Percentiles rank a stretch among this genome's conserved stretches.
phyloP scores from a whole-genome alignment of 2,113 vertebrate species.

The Pelodiscus sinensis region DNA sequence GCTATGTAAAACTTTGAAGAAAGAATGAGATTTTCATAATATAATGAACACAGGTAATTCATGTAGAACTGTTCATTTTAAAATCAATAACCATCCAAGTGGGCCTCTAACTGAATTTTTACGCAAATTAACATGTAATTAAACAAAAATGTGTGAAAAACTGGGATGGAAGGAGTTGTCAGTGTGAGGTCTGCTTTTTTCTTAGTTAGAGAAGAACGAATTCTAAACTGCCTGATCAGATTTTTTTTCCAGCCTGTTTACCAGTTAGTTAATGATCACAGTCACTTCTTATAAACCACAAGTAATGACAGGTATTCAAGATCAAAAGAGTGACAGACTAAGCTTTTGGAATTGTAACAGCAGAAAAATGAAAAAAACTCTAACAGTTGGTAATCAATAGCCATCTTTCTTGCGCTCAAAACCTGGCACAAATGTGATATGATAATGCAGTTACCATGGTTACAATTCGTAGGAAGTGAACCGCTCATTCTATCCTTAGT shows the following conservation, averaged over 20 bases:
- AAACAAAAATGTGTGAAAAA: not conserved
- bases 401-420: not conserved
- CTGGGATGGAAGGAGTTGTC: not conserved
- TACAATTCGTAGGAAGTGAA: not conserved
- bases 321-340: not conserved
- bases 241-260: not conserved
- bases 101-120: not conserved
- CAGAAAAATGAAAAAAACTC: not conserved
- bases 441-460: fast-evolving
- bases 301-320: not conserved
- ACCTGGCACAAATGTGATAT: not conserved
- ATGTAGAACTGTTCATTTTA: not conserved
- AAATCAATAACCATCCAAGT: not conserved
- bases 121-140: not conserved
- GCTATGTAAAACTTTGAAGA: not conserved
- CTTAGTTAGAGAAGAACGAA: not conserved
- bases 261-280: not conserved
- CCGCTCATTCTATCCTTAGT: not conserved
- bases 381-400: not conserved
- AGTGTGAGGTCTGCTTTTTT: not conserved
- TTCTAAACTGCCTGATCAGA: not conserved
- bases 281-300: not conserved
- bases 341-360: not conserved
- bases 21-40: conserved; percentile 1
- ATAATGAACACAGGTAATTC: conserved; percentile 15